phyloP scores from a whole-genome alignment of 2,888 invertebrate genomes.

The Reticulitermes lucifugus region DNA sequence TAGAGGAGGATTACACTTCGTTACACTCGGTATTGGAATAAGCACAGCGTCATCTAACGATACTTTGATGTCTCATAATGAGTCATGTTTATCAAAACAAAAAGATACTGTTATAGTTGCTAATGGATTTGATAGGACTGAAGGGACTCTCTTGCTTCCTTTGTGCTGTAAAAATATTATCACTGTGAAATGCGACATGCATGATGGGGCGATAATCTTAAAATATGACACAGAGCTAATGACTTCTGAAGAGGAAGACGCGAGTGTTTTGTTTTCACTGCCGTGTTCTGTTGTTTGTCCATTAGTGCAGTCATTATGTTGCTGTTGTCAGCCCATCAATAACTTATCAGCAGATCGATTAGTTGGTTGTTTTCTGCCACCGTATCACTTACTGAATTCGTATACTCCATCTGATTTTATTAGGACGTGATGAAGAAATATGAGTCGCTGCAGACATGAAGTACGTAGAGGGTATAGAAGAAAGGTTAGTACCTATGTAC shows the following conservation, averaged over 20 bases:
- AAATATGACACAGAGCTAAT: background rate
- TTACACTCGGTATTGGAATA: background rate
- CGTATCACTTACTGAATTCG: too few relatives aligned
- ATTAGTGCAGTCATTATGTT: background rate
- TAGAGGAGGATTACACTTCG: constrained; percentile 23
- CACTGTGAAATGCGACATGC: background rate
- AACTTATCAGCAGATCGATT: too few relatives aligned
- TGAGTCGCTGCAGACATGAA: too few relatives aligned
- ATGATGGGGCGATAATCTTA: constrained; percentile 20
- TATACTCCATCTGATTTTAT: too few relatives aligned
- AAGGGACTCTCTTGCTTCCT: background rate
- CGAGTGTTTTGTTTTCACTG: background rate
- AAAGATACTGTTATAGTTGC: background rate
- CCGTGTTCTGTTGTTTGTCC: background rate
- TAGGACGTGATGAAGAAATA: too few relatives aligned
- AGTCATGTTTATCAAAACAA: background rate
- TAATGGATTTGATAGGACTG: constrained; percentile 18
- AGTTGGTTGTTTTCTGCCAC: too few relatives aligned
- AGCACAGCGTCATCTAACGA: background rate
- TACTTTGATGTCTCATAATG: constrained; percentile 1
- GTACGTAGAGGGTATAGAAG: too few relatives aligned
- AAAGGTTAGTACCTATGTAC: too few relatives aligned
- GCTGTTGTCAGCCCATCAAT: too few relatives aligned
- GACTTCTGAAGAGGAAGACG: background rate
- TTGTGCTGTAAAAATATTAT: background rate